These are phyloP conservation scores for Coregonus sp. DNA, from an alignment of 2,797 vertebrate genomes.

Conservation along the genomic window DNA sequence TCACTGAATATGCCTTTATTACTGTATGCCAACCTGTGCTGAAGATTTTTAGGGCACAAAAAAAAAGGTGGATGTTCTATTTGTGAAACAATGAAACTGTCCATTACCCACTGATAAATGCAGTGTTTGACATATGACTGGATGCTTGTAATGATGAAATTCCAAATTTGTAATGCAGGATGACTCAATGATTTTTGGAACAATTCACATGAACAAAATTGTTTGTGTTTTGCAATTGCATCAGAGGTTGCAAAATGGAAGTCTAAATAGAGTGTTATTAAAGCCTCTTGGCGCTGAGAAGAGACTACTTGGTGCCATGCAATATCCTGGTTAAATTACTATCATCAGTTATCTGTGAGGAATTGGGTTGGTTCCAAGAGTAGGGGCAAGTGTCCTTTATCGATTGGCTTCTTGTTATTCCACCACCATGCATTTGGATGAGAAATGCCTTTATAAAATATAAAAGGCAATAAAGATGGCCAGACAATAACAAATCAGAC, in stretches of 20 bases:
- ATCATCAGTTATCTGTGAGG: background rate
- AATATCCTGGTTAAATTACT: too few relatives aligned
- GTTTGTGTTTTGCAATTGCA: background rate
- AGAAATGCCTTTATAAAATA: background rate
- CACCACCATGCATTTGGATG: background rate
- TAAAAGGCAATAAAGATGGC: background rate
- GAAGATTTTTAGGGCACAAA: background rate
- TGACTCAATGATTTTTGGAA: too few relatives aligned
- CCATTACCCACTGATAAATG: background rate
- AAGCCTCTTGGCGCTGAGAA: too few relatives aligned
- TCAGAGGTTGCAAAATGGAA: background rate
- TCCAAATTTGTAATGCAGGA: too few relatives aligned
- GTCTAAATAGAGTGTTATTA: background rate
- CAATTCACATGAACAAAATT: background rate
- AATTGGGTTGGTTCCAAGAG: background rate
- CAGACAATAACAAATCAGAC: background rate
- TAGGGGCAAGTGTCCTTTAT: background rate
- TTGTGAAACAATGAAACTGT: background rate
- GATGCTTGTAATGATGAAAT: too few relatives aligned
- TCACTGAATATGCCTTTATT: slow-evolving; percentile 29
- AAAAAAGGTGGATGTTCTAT: background rate
- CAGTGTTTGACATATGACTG: background rate
- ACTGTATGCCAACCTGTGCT: too few relatives aligned
- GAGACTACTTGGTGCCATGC: too few relatives aligned
- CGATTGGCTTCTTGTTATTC: background rate